phyloP scores from a whole-genome alignment of 2,797 vertebrate species.

The Sebastes miniatus region DNA sequence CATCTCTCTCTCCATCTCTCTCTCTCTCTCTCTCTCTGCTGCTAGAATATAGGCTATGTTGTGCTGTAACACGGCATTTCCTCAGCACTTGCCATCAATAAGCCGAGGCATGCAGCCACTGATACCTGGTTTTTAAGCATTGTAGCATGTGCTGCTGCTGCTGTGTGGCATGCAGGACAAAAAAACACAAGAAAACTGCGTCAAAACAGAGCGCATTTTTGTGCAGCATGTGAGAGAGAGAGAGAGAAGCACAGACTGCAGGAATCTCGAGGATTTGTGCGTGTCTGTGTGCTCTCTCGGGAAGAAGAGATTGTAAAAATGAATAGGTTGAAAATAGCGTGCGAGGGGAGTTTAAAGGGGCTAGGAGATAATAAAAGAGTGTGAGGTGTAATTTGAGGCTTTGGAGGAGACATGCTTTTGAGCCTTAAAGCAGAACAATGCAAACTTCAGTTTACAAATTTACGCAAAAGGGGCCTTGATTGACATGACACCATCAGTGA shows the following conservation, averaged over 20 bases:
- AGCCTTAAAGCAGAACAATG: constrained; percentile 61
- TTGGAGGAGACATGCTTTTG: constrained; percentile 62
- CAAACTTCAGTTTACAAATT: constrained; percentile 70
- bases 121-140: constrained; percentile 66
- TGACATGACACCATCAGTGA: constrained; percentile 67
- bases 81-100: constrained; percentile 59
- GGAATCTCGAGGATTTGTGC: constrained; percentile 82
- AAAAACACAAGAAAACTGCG: constrained; percentile 31
- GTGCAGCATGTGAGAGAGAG: constrained; percentile 53
- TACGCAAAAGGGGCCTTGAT: constrained; percentile 67
- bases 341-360: constrained; percentile 79
- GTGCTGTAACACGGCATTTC: constrained; percentile 63
- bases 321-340: constrained; percentile 85
- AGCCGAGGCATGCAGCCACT: constrained; percentile 49
- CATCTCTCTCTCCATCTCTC: background rate
- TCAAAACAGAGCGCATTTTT: constrained; percentile 47
- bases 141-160: constrained; percentile 42
- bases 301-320: constrained; percentile 82
- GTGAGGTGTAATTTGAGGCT: constrained; percentile 74
- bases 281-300: constrained; percentile 79
- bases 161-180: constrained; percentile 13
- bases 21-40: background rate
- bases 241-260: constrained; percentile 54
- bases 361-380: constrained; percentile 81
- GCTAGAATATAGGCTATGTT: constrained; percentile 54